phyloP scores from a whole-genome alignment of 2,113 vertebrate species.

The Nesospiza acunhae region DNA sequence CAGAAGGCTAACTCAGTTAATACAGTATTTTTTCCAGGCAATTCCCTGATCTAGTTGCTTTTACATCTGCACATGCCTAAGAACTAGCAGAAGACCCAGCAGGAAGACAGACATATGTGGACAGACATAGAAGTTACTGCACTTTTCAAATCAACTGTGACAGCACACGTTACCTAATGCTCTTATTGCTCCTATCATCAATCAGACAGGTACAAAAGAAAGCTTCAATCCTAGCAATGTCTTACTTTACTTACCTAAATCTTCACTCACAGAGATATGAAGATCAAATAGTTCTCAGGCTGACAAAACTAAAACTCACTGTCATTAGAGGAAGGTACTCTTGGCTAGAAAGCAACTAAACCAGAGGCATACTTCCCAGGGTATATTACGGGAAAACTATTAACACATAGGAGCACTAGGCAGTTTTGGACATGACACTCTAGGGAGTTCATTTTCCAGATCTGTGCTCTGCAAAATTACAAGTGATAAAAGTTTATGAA shows the following conservation, averaged over 20 bases:
- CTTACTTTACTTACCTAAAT: not conserved
- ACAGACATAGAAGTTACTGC: not conserved
- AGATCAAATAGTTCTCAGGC: not conserved
- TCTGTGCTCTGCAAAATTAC: not conserved
- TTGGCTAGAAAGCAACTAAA: not conserved
- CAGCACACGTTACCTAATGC: not conserved
- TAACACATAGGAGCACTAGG: not conserved
- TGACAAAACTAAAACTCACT: not conserved
- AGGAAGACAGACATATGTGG: not conserved
- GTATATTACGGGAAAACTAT: not conserved
- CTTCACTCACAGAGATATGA: not conserved
- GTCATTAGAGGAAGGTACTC: not conserved
- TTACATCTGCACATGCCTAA: accelerated
- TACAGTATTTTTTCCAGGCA: not conserved
- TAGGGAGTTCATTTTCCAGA: not conserved
- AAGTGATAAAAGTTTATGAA: not conserved
- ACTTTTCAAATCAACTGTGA: not conserved
- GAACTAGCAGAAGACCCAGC: not conserved
- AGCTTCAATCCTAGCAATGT: not conserved
- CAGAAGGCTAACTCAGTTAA: not conserved
- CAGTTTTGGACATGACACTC: not conserved
- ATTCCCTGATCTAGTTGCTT: not conserved
- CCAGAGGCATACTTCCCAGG: not conserved
- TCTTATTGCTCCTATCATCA: not conserved
- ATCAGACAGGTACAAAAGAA: not conserved